phyloP scores from a whole-genome alignment of 2,797 vertebrate species.

The Enoplosus armatus region DNA sequence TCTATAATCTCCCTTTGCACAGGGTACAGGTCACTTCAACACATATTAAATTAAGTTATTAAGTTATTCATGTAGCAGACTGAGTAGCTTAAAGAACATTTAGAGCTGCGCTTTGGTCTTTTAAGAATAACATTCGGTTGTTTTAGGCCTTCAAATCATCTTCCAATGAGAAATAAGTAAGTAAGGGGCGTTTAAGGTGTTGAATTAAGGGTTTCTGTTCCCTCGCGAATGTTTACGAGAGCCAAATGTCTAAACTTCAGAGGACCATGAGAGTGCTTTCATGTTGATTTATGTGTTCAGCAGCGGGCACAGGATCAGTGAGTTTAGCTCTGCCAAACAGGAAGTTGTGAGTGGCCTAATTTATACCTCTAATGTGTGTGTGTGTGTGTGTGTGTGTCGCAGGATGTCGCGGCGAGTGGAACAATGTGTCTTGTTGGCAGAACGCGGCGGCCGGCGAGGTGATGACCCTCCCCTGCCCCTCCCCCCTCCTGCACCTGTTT shows the following conservation, averaged over 20 bases:
- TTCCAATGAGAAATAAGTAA: not conserved
- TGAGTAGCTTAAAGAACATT: not conserved
- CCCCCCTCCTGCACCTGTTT: slow-evolving; percentile 74
- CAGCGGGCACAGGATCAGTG: slow-evolving; percentile 13
- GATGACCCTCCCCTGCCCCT: slow-evolving; percentile 75
- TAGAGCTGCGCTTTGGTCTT: not conserved
- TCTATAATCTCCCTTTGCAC: too few species aligned
- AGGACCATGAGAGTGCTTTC: not conserved
- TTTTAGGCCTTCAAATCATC: not conserved
- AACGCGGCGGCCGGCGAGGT: slow-evolving; percentile 68
- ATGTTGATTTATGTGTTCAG: slow-evolving; percentile 24
- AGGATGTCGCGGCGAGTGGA: slow-evolving; percentile 83
- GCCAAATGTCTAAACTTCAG: slow-evolving; percentile 10
- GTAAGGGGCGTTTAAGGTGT: not conserved
- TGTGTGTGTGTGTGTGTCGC: slow-evolving; percentile 28
- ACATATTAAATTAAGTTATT: not conserved
- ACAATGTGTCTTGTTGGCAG: slow-evolving; percentile 80
- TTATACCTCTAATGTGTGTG: slow-evolving; percentile 36
- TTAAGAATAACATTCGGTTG: not conserved
- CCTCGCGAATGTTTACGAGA: not conserved
- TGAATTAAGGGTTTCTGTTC: not conserved
- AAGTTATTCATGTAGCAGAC: not conserved
- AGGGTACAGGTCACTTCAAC: not conserved
- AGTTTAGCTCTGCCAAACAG: slow-evolving; percentile 37
- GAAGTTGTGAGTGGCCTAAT: slow-evolving; percentile 28